phyloP scores from a whole-genome alignment of 2,797 vertebrate species.

The Mormyrus proboscirostris region DNA sequence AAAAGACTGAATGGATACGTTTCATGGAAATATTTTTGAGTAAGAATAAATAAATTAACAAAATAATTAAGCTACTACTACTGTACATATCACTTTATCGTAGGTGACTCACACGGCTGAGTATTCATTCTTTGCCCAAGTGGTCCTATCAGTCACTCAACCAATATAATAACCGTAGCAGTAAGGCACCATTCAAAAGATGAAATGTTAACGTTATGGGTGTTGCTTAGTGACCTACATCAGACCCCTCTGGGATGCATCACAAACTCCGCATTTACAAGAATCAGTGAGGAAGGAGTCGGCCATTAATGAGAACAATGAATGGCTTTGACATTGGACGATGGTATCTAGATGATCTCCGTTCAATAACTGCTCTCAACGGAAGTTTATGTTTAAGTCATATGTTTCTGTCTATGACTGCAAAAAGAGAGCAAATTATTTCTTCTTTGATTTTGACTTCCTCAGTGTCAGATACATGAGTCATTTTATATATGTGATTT shows the following conservation, averaged over 20 bases:
- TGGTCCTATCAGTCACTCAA: background rate
- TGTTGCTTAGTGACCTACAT: background rate
- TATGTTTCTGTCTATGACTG: background rate
- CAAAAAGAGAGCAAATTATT: background rate
- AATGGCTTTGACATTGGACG: background rate
- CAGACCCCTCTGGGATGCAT: background rate
- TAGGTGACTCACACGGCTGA: background rate
- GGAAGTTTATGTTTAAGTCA: background rate
- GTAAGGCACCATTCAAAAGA: background rate
- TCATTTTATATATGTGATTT: background rate
- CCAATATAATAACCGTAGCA: background rate
- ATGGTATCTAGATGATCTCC: background rate
- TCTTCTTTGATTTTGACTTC: background rate
- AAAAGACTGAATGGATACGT: background rate
- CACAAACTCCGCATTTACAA: background rate
- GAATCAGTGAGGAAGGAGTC: background rate
- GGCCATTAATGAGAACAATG: background rate
- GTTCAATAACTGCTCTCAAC: background rate
- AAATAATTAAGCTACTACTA: background rate
- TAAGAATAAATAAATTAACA: background rate
- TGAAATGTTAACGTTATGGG: background rate
- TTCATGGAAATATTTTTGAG: background rate
- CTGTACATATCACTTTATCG: background rate
- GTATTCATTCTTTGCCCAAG: background rate
- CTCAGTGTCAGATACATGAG: background rate